Base-by-base conservation (phyloP, 1,140 invertebrate species). In the Leptonema lineaticorne region DNA sequence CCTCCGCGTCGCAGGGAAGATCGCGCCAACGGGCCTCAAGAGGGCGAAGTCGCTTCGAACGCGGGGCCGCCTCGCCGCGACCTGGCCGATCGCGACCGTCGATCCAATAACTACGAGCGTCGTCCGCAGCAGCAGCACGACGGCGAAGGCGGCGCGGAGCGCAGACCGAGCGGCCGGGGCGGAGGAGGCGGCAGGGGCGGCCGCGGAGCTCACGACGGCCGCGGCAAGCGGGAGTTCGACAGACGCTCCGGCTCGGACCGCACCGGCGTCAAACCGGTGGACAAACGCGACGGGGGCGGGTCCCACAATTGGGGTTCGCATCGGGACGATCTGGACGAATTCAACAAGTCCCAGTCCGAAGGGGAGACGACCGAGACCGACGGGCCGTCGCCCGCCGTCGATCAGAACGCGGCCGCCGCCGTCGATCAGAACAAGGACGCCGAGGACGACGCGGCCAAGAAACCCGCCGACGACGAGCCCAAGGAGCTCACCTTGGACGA, bases 241-340 rank as follows among this genome's bases (percentile, higher is more conserved):
- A 88, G 95, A 69, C 93, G 96, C 79, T 96, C 94, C 76, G 95
- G 95, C 72, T 95, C 92, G 63, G 94, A 97, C 77, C 95, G 92
- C 85, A 96, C 93, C 80, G 94, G 95, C 76, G 90, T 97, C 62
- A 97, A 97, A 83, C 86, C 93, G 68, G 85, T 95, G 73, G 95
- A 97, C 76, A 97, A 98, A 82, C 89, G 92, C 73, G 95, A 97
- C 76, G 96, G 95, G 76, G 90, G 87, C 83, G 96, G 95, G 64
- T 89, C 93, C 74, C 93, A 95, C 81, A 98, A 97, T 79, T 97
- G 96, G 95, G 95, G 95, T 74, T 93, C 90, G 56, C 87, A 94
- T 73, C 94, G 92, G 78, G 94, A 96, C 82, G 93, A 96, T 74
- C 88, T 94, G 73, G 92, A 93, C 81, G 85, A 86, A 71, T 76